Evolutionary conservation across 2,888 invertebrate species (phyloP).

Genomic region (Athetis lepigone): DNA sequence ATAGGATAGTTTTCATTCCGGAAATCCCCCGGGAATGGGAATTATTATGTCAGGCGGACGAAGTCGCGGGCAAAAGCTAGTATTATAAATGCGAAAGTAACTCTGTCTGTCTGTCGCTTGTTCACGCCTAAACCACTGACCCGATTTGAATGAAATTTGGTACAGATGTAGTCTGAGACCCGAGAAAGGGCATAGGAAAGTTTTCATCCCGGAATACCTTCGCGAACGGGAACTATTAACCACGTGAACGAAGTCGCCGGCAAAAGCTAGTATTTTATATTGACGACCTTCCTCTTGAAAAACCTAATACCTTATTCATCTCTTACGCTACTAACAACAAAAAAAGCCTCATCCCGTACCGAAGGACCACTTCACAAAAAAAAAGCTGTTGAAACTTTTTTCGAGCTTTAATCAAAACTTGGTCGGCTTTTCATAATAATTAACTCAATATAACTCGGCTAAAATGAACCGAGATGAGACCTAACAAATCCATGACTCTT

Average conservation of each 20-base stretch:
- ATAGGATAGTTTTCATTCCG: no score
- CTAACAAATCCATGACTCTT: slow-evolving; percentile 50
- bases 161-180: no score
- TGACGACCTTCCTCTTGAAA: background rate
- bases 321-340: slow-evolving; percentile 10
- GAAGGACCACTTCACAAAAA: slow-evolving; percentile 28
- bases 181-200: no score
- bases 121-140: no score
- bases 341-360: background rate
- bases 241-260: background rate
- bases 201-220: no score
- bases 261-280: no score
- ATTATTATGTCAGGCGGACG: no score
- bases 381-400: slow-evolving; percentile 21
- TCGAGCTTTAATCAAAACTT: slow-evolving; percentile 54
- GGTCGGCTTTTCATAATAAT: slow-evolving; percentile 52
- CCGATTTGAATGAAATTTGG: no score
- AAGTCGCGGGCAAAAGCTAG: no score
- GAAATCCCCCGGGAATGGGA: no score
- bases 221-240: no score
- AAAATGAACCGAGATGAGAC: slow-evolving; percentile 52
- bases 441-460: slow-evolving; percentile 41
- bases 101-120: no score
- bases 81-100: background rate
- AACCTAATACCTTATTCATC: background rate